phyloP scores from a whole-genome alignment of 2,113 vertebrate genomes.

The Ceuthmochares aereus region DNA sequence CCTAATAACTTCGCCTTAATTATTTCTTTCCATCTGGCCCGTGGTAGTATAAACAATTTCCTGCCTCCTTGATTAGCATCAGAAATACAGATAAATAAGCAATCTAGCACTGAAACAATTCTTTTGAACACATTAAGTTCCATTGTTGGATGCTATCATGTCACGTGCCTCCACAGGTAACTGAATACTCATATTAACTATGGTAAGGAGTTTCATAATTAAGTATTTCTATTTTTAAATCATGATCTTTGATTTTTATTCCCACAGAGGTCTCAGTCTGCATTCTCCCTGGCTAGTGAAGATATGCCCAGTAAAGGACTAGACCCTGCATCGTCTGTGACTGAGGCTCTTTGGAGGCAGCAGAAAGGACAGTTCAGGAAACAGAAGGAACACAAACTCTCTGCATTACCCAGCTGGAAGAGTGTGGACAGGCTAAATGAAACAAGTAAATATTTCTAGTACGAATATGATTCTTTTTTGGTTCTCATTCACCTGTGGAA shows the following conservation, averaged over 20 bases:
- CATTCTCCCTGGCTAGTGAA: constrained; percentile 83
- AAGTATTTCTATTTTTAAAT: background rate
- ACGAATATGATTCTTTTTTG: constrained; percentile 9
- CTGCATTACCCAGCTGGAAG: constrained; percentile 86
- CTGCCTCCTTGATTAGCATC: background rate
- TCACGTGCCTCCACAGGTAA: background rate
- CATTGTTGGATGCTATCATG: background rate
- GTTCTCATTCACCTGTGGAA: background rate
- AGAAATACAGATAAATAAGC: background rate
- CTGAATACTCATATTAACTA: background rate
- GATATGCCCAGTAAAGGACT: constrained; percentile 76
- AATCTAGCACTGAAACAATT: background rate
- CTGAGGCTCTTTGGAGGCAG: constrained; percentile 45
- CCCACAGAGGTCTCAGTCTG: constrained; percentile 86
- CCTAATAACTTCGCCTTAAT: background rate
- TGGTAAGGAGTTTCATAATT: background rate
- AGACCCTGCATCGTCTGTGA: constrained; percentile 48
- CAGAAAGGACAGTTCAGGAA: constrained; percentile 73
- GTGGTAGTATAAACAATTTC: background rate
- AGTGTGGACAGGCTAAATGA: constrained; percentile 87
- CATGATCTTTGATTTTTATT: background rate
- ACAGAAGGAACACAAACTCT: constrained; percentile 77
- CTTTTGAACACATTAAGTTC: background rate
- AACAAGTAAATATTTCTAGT: constrained; percentile 81
- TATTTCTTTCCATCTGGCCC: constrained; percentile 4